phyloP scores from a whole-genome alignment of 2,888 invertebrate genomes.

The Alloscopus bannaensis region DNA sequence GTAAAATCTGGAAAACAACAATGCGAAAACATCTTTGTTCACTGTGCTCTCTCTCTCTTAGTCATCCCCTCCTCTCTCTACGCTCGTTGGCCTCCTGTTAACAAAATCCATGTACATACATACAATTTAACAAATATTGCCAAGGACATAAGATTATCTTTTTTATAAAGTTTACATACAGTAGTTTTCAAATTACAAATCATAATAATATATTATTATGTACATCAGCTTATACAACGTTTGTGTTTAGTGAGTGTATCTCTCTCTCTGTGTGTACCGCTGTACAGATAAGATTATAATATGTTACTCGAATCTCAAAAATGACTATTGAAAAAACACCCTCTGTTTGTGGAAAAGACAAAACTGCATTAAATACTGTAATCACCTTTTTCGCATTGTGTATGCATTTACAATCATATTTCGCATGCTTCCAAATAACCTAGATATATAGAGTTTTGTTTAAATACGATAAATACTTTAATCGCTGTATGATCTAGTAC shows the following conservation, averaged over 20 bases:
- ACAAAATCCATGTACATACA: conserved; percentile 4
- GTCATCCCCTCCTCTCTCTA: no score
- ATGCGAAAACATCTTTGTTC: conserved; percentile 35
- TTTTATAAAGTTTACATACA: conserved; percentile 28
- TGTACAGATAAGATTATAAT: no score
- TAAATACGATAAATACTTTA: conserved; percentile 13
- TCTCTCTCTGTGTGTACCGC: neutral
- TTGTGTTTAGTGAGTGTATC: no score
- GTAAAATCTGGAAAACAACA: conserved; percentile 36
- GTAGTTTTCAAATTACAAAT: conserved; percentile 38
- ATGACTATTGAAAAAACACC: conserved; percentile 45
- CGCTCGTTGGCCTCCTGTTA: no score
- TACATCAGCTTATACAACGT: conserved; percentile 28
- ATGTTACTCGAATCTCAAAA: conserved; percentile 40
- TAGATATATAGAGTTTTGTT: conserved; percentile 1
- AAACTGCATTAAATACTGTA: conserved; percentile 26
- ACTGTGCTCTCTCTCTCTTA: no score
- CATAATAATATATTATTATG: no score
- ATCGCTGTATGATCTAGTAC: no score
- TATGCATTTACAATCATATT: conserved; percentile 11
- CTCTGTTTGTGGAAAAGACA: conserved; percentile 29
- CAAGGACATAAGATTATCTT: no score
- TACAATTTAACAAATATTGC: conserved; percentile 16
- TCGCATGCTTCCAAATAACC: conserved; percentile 1
- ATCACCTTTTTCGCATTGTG: conserved; percentile 29